Percentiles rank a stretch among this genome's conserved stretches.
phyloP scores from a whole-genome alignment of 2,888 invertebrate genomes.

The Lepetodrilus schrolli region DNA sequence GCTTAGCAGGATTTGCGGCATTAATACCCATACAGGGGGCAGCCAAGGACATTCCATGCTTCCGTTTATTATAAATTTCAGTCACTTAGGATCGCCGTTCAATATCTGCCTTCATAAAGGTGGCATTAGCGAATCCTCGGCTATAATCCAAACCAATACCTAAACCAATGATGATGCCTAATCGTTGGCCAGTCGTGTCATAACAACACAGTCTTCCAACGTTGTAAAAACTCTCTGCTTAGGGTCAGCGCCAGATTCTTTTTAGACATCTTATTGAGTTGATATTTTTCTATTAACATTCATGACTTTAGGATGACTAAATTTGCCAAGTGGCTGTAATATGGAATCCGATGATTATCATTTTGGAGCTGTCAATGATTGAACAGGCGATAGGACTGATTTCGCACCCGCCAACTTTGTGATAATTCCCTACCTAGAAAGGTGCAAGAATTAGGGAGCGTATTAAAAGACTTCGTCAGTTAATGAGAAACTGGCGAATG shows the following conservation, averaged over 20 bases:
- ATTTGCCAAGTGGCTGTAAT: constrained; percentile 30
- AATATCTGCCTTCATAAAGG: constrained; percentile 32
- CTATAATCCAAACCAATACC: constrained; percentile 27
- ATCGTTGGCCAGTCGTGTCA: constrained; percentile 1
- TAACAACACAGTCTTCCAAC: constrained; percentile 28
- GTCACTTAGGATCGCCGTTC: constrained; percentile 10
- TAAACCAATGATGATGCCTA: constrained; percentile 15
- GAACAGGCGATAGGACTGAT: constrained; percentile 24
- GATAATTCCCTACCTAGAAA: constrained; percentile 35
- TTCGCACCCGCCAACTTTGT: constrained; percentile 10
- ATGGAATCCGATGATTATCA: constrained; percentile 38
- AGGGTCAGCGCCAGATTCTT: not conserved
- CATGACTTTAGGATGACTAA: constrained; percentile 38
- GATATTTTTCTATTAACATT: constrained; percentile 48
- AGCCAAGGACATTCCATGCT: not conserved
- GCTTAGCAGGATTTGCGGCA: constrained; percentile 20
- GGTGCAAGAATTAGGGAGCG: constrained; percentile 41
- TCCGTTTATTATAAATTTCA: constrained; percentile 30
- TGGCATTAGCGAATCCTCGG: constrained; percentile 19
- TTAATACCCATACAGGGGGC: not conserved
- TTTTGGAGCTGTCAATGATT: constrained; percentile 28
- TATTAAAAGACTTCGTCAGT: constrained; percentile 44
- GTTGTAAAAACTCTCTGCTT: constrained; percentile 29
- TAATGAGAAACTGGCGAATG: constrained; percentile 50
- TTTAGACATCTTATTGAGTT: constrained; percentile 32